Evolutionary conservation across 2,888 invertebrate genomes (phyloP).

Genomic region (Actias luna): DNA sequence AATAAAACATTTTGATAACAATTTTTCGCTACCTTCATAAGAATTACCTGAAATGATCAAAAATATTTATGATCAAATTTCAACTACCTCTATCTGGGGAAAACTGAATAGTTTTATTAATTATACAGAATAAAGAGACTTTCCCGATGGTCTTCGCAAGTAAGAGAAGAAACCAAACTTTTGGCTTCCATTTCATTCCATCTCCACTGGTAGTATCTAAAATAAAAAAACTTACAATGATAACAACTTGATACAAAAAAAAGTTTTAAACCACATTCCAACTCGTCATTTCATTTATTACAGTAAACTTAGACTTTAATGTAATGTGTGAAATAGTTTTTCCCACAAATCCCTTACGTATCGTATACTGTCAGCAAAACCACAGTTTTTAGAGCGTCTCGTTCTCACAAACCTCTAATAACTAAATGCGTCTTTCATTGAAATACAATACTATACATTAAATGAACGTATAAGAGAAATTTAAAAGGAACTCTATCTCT

Average conservation of each 20-base stretch:
- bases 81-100: too few relatives aligned
- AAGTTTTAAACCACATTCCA: not conserved
- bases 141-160: too few relatives aligned
- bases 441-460: not conserved
- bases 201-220: too few relatives aligned
- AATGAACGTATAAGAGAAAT: not conserved
- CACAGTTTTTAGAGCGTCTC: conserved; percentile 56
- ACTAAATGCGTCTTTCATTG: conserved; percentile 1
- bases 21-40: too few relatives aligned
- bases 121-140: too few relatives aligned
- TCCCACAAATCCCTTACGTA: conserved; percentile 12
- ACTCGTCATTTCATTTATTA: not conserved
- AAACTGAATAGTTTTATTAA: too few relatives aligned
- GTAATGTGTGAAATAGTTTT: not conserved
- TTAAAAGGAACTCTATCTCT: not conserved
- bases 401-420: conserved; percentile 48
- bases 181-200: not conserved
- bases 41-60: too few relatives aligned
- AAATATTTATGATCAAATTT: too few relatives aligned
- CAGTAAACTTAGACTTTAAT: not conserved
- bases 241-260: not conserved
- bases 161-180: too few relatives aligned
- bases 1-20: too few relatives aligned
- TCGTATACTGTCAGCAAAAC: conserved; percentile 32
- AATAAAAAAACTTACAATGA: not conserved